A percentile compares a stretch with the other conserved stretches of the same genome.
Conservation (phyloP, 2,113 vertebrate species). For the Lethenteron camtschaticum region DNA sequence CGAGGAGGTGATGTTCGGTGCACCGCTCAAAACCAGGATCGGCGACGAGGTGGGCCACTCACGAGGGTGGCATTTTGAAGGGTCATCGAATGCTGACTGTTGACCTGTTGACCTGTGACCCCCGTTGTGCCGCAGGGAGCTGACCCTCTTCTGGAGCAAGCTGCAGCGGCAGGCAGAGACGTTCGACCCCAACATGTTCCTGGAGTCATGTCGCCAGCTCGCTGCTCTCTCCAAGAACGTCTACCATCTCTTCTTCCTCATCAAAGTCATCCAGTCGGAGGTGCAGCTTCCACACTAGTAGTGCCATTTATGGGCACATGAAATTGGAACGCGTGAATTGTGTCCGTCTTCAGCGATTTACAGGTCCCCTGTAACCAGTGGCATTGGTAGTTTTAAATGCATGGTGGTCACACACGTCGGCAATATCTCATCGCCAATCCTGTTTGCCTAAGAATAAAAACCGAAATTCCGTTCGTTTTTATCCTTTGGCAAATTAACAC, state of each 20-base stretch:
- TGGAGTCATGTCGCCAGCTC: slow-evolving; percentile 86
- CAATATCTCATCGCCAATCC: too few species aligned
- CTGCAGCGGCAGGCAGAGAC: slow-evolving; percentile 40
- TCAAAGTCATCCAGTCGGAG: slow-evolving; percentile 80
- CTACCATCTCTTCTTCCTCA: slow-evolving; percentile 72
- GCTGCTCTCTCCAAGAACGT: slow-evolving; percentile 81
- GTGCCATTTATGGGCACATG: not conserved
- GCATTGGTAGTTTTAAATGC: too few species aligned
- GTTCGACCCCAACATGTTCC: slow-evolving; percentile 56
- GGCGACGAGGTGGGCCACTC: slow-evolving; percentile 1
- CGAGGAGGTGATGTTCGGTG: not conserved
- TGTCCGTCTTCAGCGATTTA: too few species aligned
- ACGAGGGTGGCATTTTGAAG: not conserved
- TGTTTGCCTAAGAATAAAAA: too few species aligned
- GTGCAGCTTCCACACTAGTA: slow-evolving; percentile 23
- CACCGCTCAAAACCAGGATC: too few species aligned
- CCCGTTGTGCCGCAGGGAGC: slow-evolving; percentile 34
- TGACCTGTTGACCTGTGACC: not conserved
- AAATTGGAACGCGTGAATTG: too few species aligned
- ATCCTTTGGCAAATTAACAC: too few species aligned
- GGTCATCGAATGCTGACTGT: not conserved
- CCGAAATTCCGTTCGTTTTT: too few species aligned
- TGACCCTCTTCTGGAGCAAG: slow-evolving; percentile 86
- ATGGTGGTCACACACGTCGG: too few species aligned
- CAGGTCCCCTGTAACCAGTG: too few species aligned